Evolutionary conservation across 2,888 invertebrate species (phyloP).

Genomic region (Zele albiditarsus): DNA sequence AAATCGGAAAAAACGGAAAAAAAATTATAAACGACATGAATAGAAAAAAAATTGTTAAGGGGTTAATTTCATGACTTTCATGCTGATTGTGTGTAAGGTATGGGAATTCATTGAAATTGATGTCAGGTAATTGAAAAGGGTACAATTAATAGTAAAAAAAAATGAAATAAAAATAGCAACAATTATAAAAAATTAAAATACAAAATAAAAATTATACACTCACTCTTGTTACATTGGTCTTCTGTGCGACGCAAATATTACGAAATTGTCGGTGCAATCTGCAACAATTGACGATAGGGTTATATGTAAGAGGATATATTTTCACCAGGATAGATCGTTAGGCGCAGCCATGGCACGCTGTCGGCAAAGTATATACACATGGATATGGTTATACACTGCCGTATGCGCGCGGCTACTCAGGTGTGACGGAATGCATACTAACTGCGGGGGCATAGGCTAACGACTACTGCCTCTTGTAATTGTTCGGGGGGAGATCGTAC

Average conservation of each 20-base stretch:
- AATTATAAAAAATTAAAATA: neutral
- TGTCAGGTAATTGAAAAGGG: neutral
- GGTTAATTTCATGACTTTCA: constrained; percentile 33
- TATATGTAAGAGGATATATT: constrained; percentile 17
- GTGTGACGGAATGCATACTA: constrained; percentile 69
- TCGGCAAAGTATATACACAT: constrained; percentile 39
- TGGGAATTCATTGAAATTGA: constrained; percentile 32
- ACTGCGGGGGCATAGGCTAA: constrained; percentile 68
- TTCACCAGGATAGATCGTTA: constrained; percentile 24
- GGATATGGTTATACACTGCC: constrained; percentile 22
- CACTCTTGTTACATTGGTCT: neutral
- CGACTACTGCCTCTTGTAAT: constrained; percentile 70
- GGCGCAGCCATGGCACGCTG: constrained; percentile 27
- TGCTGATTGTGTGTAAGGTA: constrained; percentile 10
- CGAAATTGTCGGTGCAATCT: constrained; percentile 19
- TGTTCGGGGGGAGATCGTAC: constrained; percentile 62
- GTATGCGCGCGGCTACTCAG: constrained; percentile 62
- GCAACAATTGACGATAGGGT: neutral
- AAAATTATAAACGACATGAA: neutral
- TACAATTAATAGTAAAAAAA: neutral
- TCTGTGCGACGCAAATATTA: constrained; percentile 13
- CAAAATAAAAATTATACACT: neutral
- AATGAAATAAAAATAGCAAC: neutral
- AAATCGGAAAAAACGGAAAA: too few species aligned
- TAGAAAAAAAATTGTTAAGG: constrained; percentile 21